Evolutionary conservation across 2,888 invertebrate genomes (phyloP).

Genomic region (Eilema depressum): DNA sequence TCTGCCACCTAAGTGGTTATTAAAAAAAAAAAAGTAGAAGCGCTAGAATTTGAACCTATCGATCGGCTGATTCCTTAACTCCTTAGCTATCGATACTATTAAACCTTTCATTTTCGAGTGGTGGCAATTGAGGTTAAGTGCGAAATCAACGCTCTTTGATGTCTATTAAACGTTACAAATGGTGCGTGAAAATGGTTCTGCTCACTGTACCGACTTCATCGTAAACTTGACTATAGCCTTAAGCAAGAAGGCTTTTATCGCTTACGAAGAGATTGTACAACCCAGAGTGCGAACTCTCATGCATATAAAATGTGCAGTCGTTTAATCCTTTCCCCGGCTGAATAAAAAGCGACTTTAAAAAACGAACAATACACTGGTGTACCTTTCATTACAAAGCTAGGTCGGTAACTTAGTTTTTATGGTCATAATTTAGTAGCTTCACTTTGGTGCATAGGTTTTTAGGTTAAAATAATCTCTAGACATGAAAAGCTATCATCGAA

Average conservation of each 20-base stretch:
- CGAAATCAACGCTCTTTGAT: neutral
- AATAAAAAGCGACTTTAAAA: neutral
- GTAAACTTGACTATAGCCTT: slow-evolving; percentile 18
- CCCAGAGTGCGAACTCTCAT: slow-evolving; percentile 17
- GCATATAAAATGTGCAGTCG: slow-evolving; percentile 19
- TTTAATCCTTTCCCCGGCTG: slow-evolving; percentile 7
- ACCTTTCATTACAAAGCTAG: neutral
- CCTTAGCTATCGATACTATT: too few species aligned
- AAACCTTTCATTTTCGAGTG: neutral
- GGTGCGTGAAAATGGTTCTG: neutral
- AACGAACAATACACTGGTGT: neutral
- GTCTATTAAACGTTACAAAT: neutral
- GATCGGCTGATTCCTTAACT: too few species aligned
- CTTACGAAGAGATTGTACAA: slow-evolving; percentile 18
- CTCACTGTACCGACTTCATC: slow-evolving; percentile 5
- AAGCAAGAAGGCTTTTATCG: slow-evolving; percentile 15
- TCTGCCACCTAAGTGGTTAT: too few species aligned
- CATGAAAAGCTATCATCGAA: neutral
- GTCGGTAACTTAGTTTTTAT: neutral
- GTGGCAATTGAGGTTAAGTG: neutral
- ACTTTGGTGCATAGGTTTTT: neutral
- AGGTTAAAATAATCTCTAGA: neutral
- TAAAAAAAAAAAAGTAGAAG: too few species aligned
- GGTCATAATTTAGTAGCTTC: neutral
- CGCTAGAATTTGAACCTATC: too few species aligned